Conservation (phyloP, 2,888 invertebrate genomes). For the Hemaris fuciformis region DNA sequence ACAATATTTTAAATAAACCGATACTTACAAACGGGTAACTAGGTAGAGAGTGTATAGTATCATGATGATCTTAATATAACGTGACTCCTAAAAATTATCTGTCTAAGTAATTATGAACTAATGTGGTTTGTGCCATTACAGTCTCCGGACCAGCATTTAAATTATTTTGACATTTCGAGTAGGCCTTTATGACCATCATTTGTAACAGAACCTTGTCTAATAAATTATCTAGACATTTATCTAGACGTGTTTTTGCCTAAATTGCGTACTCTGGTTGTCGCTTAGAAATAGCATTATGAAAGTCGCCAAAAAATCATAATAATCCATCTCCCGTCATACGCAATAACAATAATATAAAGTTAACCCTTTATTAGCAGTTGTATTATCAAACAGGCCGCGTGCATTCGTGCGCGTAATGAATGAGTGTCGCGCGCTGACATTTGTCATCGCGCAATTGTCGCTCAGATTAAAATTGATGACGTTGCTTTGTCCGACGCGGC, state of each 20-base stretch:
- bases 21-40: no score
- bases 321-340: slow-evolving; percentile 57
- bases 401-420: slow-evolving; percentile 71
- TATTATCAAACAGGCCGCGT: slow-evolving; percentile 62
- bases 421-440: slow-evolving; percentile 75
- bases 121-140: background rate
- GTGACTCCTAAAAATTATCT: no score
- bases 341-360: slow-evolving; percentile 63
- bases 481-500: slow-evolving; percentile 68
- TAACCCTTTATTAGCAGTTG: slow-evolving; percentile 77
- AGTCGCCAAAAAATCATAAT: slow-evolving; percentile 37
- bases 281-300: slow-evolving; percentile 14
- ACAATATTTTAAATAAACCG: no score
- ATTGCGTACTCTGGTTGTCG: background rate
- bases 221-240: slow-evolving; percentile 10
- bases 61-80: no score
- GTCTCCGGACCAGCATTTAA: slow-evolving; percentile 8
- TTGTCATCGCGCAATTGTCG: slow-evolving; percentile 81
- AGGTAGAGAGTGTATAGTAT: no score
- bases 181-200: slow-evolving; percentile 12
- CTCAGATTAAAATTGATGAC: slow-evolving; percentile 81
- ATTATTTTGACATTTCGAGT: slow-evolving; percentile 12
- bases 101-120: background rate
- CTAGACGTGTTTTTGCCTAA: slow-evolving; percentile 5
- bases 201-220: slow-evolving; percentile 6